Base-by-base conservation (phyloP, 2,888 invertebrate species). In the Blastobasis lacticolella region DNA sequence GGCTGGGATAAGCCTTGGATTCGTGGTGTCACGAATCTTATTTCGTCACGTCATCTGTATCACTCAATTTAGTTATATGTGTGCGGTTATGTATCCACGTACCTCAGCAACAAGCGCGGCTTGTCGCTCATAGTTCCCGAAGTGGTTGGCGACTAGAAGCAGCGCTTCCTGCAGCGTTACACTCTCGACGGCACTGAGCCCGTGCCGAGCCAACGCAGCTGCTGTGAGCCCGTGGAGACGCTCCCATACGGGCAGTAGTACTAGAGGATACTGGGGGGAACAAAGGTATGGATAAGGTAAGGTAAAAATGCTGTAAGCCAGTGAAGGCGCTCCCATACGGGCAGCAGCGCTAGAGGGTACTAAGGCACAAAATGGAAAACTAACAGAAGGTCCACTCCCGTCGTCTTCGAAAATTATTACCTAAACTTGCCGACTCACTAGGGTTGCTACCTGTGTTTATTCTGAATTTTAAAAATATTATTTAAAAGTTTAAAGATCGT, bases 281-380 rank as follows among this genome's bases (percentile, higher is more conserved):
- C n/a, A 40, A 6, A 9, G 40, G 44, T 7, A 8, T 44, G 9
- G 44, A 44, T 43, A 52, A 9, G 8, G 8, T 6, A n/a, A n/a
- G n/a, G n/a, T n/a, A n/a, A n/a, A n/a, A n/a, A n/a, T 23, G 23
- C 23, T 23, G 23, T 23, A 60, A 94, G 92, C 6, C 92, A 90
- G 70, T 94, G 93, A 57, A 97, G 93, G 56, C 95, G 93, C 49
- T 94, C 94, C 79, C 97, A 97, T 42, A 95, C 94, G 0, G 96
- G 96, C 70, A 97, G 82, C 54, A 97, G 80, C 0, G 97, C 85
- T 37, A 95, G 78, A 0, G 97, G 97, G 82, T 95, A 97, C 78
- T 88, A 67, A 0, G 38, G n/a, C n/a, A 38, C 7, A 41, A 41
- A n/a, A n/a, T n/a, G n/a, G n/a, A n/a, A n/a, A n/a, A n/a, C n/a